Evolutionary conservation across 2,797 vertebrate genomes (phyloP), one percentile per base, ranked within the genome.

Genomic region (Chelon labrosus): DNA sequence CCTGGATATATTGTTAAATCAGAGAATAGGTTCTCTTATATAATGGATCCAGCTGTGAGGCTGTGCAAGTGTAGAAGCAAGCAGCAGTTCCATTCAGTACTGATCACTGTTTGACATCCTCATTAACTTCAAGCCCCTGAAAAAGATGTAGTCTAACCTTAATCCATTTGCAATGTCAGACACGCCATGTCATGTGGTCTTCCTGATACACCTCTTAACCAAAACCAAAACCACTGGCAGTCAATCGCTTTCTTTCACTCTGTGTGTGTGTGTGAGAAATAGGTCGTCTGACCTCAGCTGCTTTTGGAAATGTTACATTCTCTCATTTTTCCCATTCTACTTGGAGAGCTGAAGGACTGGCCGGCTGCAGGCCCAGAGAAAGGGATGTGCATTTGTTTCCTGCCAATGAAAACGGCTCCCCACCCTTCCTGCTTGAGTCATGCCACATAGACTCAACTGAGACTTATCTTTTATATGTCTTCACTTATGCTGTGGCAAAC

Each of bases 391-490:
- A 86, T 91, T 90, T 85, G 88, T 87, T 91, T 93, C 90, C 91
- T 94, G 91, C 90, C 91, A 92, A 90, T 75, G 88, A 91, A 91
- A 92, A 88, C 14, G 55, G 70, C 78, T 91, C 91, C 80, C 91
- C 91, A 31, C 93, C 92, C 91, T 92, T 94, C 93, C 93, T 94
- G 92, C 86, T 85, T 88, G 87, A 92, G 73, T 93, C 88, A 89
- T 89, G 86, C 87, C 90, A 90, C 91, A 92, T 87, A 77, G 80
- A 82, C 88, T 84, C 65, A 19, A 75, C 59, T 17, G 39, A 12
- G 35, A 77, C 70, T 66, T 59, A 53, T 70, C 52, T 80, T 71
- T 46, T 67, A 39, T 16, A 1, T 19, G 22, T 72, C 57, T 62
- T 66, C 7, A 54, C 54, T 20, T 5, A 31, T 39, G 9, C 56